Base-by-base conservation (phyloP, 92 coral and sea anemone genomes). In the Epizoanthus stellaris region DNA sequence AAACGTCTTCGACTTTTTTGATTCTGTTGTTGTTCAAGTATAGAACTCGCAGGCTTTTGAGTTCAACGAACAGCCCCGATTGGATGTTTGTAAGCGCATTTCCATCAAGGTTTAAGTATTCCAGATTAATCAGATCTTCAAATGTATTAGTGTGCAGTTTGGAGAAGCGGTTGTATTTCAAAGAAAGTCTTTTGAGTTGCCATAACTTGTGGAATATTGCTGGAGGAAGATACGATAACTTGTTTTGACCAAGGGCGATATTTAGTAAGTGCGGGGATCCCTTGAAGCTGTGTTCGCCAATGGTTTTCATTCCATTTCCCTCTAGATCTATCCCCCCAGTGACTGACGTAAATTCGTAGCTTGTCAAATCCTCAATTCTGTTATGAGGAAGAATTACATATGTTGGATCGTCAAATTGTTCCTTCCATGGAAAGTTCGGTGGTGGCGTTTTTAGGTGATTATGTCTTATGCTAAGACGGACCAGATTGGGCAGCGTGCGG, bases 11-110 rank as follows among this genome's bases (percentile, higher is more conserved):
- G 4, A 93, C 60, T 38, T 4, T 47, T 10, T 53, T 74, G 38
- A 93, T 76, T 17, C 30, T 52, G 68, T 93, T 95, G 21, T 85
- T 67, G 47, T 95, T 84, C n/a, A 95, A 80, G 67, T 88, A 62
- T 13, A 95, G 53, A 42, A 72, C 80, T 58, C 67, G 86, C 4
- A 91, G 14, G 25, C 61, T 88, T 8, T 86, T 82, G 8, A 88
- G 85, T 8, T 76, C 11, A 43, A 25, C 17, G 65, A 93, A 87
- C 80, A 87, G 56, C 3, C 87, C 90, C n/a, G 65, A 36, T 42
- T 80, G 90, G 42, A 93, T 67, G n/a, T 1, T 53, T 36, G 52
- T 57, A 1, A 95, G 82, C 21, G 3, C 66, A 67, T 95, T 95
- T 17, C 76, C 53, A 42, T 86, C 53, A 39, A 93, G 82, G 59